Conservation (phyloP, 2,113 vertebrate species). For the Arvicanthis niloticus region DNA sequence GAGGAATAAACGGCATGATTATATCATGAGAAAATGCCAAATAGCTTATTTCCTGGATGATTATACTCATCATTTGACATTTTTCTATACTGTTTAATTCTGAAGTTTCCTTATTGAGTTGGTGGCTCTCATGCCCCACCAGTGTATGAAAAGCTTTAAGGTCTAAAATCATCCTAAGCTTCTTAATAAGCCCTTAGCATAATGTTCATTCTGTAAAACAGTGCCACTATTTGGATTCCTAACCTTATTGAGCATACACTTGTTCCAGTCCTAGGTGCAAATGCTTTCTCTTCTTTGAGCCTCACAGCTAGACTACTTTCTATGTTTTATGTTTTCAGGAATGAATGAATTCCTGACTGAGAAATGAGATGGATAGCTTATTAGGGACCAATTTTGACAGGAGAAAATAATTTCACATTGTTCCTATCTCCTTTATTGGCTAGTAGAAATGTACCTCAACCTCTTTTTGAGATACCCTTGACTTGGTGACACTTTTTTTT, state of each 20-base stretch:
- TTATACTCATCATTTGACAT: conserved; percentile 4
- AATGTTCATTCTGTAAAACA: not conserved
- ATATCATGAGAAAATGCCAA: conserved; percentile 32
- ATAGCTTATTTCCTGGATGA: not conserved
- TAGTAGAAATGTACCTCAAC: conserved; percentile 41
- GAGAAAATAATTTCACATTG: conserved; percentile 41
- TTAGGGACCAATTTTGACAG: not conserved
- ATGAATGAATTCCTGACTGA: conserved; percentile 25
- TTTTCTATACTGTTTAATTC: not conserved
- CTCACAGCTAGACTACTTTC: conserved; percentile 9
- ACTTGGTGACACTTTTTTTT: conserved; percentile 41
- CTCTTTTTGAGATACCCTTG: conserved; percentile 43
- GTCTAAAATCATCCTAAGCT: not conserved
- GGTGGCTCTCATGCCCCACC: not conserved
- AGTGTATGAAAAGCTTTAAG: conserved; percentile 7
- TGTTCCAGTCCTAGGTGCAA: not conserved
- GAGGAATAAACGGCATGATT: not conserved
- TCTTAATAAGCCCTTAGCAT: conserved; percentile 28
- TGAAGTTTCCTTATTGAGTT: not conserved
- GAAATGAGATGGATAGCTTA: conserved; percentile 6
- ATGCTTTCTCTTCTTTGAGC: conserved; percentile 31
- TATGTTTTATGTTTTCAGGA: conserved; percentile 47
- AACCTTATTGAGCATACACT: not conserved
- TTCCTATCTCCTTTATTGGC: conserved; percentile 21
- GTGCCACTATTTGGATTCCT: conserved; percentile 40